Evolutionary conservation across 1,140 invertebrate species (phyloP).

Genomic region (Luehdorfia chinensis): DNA sequence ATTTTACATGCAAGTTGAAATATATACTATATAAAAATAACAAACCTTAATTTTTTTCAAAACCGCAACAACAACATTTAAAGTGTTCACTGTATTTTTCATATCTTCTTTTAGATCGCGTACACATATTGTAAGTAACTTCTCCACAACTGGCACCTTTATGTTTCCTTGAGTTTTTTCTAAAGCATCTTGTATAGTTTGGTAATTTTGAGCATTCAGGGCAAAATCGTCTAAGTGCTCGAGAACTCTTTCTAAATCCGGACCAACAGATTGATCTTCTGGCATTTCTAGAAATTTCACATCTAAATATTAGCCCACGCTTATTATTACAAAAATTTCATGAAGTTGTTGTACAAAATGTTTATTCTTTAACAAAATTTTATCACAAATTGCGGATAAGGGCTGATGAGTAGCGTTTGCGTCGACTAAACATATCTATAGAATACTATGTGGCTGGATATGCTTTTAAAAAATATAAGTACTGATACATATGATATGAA

Average conservation of each 20-base stretch:
- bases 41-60: conserved; percentile 51
- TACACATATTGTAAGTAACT: conserved; percentile 41
- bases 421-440: background rate
- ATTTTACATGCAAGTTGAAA: no score
- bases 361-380: no score
- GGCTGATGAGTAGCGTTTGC: background rate
- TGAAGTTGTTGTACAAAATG: no score
- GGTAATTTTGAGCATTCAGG: conserved; percentile 31
- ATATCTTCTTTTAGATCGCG: conserved; percentile 42
- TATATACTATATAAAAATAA: no score
- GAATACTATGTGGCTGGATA: no score
- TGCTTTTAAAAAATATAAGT: no score
- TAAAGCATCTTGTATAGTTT: conserved; percentile 35
- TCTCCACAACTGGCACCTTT: conserved; percentile 27
- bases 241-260: conserved; percentile 26
- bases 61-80: conserved; percentile 43
- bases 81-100: conserved; percentile 32
- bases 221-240: conserved; percentile 35
- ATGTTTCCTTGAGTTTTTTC: conserved; percentile 27
- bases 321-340: background rate
- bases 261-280: conserved; percentile 25
- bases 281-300: conserved; percentile 33
- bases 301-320: background rate
- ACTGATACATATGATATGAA: background rate
- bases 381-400: background rate